Percentiles rank a stretch among this genome's conserved stretches.
phyloP scores from a whole-genome alignment of 2,888 invertebrate genomes.

The Tribolium freemani region DNA sequence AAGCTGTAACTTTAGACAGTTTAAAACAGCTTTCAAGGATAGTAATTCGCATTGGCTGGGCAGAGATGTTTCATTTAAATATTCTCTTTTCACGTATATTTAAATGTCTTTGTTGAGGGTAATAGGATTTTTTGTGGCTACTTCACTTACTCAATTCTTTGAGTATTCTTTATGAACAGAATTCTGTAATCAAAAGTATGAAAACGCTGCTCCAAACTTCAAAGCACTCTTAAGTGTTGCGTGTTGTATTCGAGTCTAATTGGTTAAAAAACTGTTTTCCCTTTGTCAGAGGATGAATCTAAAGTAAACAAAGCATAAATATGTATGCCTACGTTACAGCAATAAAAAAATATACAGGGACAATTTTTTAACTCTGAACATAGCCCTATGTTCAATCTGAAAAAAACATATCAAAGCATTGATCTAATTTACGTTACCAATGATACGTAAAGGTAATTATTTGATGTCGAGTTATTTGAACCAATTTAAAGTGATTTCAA shows the following conservation, averaged over 20 bases:
- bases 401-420: too few relatives aligned
- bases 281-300: background rate
- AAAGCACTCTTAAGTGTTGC: background rate
- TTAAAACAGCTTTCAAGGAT: background rate
- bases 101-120: background rate
- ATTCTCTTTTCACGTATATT: too few relatives aligned
- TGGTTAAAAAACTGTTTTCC: background rate
- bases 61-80: too few relatives aligned
- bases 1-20: background rate
- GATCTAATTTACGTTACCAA: too few relatives aligned
- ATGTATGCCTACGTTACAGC: background rate
- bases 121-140: background rate
- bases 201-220: background rate
- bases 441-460: too few relatives aligned
- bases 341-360: too few relatives aligned
- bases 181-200: background rate
- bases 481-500: too few relatives aligned
- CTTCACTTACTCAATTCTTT: background rate
- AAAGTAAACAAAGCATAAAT: background rate
- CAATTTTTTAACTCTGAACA: too few relatives aligned
- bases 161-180: background rate
- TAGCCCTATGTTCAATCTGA: too few relatives aligned
- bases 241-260: background rate
- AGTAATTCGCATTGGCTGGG: too few relatives aligned
- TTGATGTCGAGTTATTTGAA: too few relatives aligned